phyloP scores from a whole-genome alignment of 2,797 vertebrate genomes.

The Microctenopoma steveboyesi region DNA sequence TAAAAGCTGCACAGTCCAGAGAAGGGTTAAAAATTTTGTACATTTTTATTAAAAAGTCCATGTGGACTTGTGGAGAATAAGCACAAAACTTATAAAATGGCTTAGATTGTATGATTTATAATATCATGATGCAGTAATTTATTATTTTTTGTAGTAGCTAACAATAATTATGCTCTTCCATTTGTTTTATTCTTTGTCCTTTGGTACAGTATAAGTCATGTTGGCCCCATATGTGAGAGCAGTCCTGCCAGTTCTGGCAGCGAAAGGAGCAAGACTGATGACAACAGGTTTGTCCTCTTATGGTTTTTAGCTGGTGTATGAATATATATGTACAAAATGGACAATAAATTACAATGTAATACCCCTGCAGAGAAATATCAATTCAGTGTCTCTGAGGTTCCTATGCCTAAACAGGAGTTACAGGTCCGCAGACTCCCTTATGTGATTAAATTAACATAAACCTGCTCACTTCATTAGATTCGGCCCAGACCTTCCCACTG shows the following conservation, averaged over 20 bases:
- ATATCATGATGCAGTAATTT: neutral
- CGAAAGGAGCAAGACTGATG: slow-evolving; percentile 85
- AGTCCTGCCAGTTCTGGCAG: slow-evolving; percentile 90
- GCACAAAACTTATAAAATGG: no score
- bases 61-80: no score
- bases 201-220: slow-evolving; percentile 90
- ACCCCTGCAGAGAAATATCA: neutral
- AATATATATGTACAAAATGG: neutral
- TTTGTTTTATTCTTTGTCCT: slow-evolving; percentile 16
- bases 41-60: no score
- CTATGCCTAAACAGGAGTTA: neutral
- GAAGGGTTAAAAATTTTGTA: no score
- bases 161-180: neutral
- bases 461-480: slow-evolving; percentile 6
- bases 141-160: neutral
- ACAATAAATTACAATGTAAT: neutral
- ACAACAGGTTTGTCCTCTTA: slow-evolving; percentile 84
- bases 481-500: neutral
- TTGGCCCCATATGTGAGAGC: slow-evolving; percentile 93
- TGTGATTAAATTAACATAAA: slow-evolving; percentile 9
- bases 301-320: neutral
- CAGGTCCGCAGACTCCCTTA: neutral
- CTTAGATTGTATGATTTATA: no score
- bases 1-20: no score
- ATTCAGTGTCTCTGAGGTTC: neutral